Evolutionary conservation across 2,797 vertebrate species (phyloP).

Genomic region (Channa striata): DNA sequence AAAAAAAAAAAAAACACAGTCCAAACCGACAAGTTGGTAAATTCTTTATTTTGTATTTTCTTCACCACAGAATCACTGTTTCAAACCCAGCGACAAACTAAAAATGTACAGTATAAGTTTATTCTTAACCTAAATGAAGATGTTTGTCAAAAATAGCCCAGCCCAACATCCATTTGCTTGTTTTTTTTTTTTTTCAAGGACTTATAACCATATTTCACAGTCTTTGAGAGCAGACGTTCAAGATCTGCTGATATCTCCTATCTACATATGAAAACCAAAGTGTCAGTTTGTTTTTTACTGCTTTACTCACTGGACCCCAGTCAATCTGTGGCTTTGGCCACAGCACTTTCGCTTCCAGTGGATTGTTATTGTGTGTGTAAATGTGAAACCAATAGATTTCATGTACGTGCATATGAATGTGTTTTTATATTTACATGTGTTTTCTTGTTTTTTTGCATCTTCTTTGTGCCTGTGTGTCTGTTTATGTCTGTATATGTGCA

Average conservation of each 20-base stretch:
- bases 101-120: no score
- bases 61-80: no score
- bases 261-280: no score
- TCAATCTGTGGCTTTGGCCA: constrained; percentile 13
- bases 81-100: no score
- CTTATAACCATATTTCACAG: neutral
- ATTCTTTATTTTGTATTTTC: no score
- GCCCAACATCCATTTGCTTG: no score
- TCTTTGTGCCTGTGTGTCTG: constrained; percentile 40
- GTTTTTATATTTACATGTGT: constrained; percentile 37
- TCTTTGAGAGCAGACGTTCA: neutral
- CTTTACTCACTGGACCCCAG: constrained; percentile 20
- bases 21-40: no score
- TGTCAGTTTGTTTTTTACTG: constrained; percentile 19
- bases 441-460: constrained; percentile 34
- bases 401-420: constrained; percentile 28
- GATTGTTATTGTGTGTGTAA: constrained; percentile 12
- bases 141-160: no score
- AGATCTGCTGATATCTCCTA: neutral
- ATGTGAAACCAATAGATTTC: neutral
- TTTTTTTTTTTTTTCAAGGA: neutral
- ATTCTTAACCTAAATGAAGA: no score
- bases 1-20: no score
- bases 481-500: constrained; percentile 45
- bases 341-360: constrained; percentile 19